Base-by-base conservation (phyloP, 2,888 invertebrate species). In the Lasioglossum vierecki region DNA sequence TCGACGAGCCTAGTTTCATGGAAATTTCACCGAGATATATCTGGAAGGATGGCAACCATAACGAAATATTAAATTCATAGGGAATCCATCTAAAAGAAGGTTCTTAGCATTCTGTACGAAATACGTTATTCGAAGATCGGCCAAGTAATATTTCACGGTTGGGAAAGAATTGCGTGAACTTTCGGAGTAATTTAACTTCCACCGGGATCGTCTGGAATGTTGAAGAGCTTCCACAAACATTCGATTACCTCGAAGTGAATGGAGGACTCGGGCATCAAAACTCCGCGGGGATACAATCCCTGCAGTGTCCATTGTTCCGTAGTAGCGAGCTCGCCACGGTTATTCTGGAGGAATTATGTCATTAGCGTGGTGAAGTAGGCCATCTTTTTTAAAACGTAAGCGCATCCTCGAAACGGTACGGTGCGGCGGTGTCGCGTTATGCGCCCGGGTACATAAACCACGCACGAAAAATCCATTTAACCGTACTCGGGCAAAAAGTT, bases 321-420 rank as follows among this genome's bases (percentile, higher is more conserved):
- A 77, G 77, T 15, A 41, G 18, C 18, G n/a, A 15, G 63, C n/a
- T 49, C 73, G 76, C 39, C 84, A 60, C 76, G 74, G 46, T 84
- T 84, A 84, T 82, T 44, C 73, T 44, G 68, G 76, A 76, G 68
- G 80, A 85, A 85, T 84, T 84, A 85, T 84, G 80, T 80, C 80
- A 66, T 85, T 84, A 76, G 76, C 49, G 60, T 73, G 76, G 35
- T n/a, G 79, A 85, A 85, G 76, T 84, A 76, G 80, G 84, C 41
- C 80, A 84, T 84, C 83, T 72, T 84, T 84, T 70, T 72, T 72
- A 22, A 79, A 79, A 49, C 76, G 22, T 4, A 26, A 22, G n/a
- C 13, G 22, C 18, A 82, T 77, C 74, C 77, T 84, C 68, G 82
- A 74, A 73, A 60, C 82, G 30, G 44, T 44, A 13, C 44, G 44